Evolutionary conservation across 64 coral and sea anemone species (phyloP), one percentile per base, ranked within the genome.

Genomic region (Stichodactyla mertensii): DNA sequence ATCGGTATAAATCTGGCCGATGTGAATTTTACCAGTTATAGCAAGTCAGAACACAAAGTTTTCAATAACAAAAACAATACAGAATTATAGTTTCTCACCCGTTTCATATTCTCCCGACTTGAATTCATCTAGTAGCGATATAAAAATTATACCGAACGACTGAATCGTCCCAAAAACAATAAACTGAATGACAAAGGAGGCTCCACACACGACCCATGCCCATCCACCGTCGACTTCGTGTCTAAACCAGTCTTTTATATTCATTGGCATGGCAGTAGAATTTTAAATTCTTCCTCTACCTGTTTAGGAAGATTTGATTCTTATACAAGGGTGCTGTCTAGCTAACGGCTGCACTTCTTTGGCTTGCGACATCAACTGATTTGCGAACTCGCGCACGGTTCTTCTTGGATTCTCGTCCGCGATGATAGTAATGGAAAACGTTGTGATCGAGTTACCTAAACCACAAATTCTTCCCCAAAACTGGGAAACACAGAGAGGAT

Each of bases 181-280:
- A 26, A 83, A 87, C 45, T 96, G 94, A 9, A 87, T 64, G 13
- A 86, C 79, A 82, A 96, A 96, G 51, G 91, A 93, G 6, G 94
- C 94, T 7, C 88, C 74, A 57, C 91, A 92, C 19, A 96, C 94
- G 7, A 96, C 57, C 94, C 94, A 96, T 14, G 91, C 94, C 94
- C 94, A 96, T 1, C 91, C 94, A 51, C 64, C 77, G 22, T 96
- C 94, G 23, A 93, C 82, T 88, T 87, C 77, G 51, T 92, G 86
- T 8, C 77, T 52, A 13, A 85, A 60, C 13, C 54, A 85, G 57
- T 64, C 16, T 27, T 20, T 52, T 52, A 81, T 6, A 81, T 53
- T 55, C 53, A 53, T 15, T 20, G 78, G 78, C 53, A 81, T 81
- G 2, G 53, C 4, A 23, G 1, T 74, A 27, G 27, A 74, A 74